phyloP scores from a whole-genome alignment of 2,113 vertebrate genomes.

The Grus americana region DNA sequence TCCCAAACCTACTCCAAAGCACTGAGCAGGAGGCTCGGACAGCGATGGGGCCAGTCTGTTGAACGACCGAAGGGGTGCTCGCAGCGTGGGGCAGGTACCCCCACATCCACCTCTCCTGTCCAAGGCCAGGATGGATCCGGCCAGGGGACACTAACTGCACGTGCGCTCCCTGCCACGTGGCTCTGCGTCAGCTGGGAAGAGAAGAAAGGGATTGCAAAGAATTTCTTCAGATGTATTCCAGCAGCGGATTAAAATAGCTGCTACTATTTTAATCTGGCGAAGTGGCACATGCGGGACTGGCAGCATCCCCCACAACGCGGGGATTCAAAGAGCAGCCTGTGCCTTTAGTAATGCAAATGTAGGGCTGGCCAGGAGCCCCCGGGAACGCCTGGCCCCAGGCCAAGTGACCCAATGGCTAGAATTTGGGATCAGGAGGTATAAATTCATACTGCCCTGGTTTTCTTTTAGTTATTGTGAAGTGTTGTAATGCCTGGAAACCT shows the following conservation, averaged over 20 bases:
- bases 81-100: fast-evolving
- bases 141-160: neutral
- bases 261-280: constrained; percentile 23
- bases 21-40: neutral
- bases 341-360: neutral
- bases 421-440: neutral
- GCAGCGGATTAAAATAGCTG: constrained; percentile 49
- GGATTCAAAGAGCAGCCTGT: neutral
- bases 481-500: neutral
- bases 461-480: neutral
- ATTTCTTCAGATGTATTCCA: constrained; percentile 24
- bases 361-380: neutral
- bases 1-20: neutral
- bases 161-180: fast-evolving
- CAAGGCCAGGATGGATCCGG: neutral
- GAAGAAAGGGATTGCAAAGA: neutral
- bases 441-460: neutral
- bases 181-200: neutral
- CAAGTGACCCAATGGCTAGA: neutral
- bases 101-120: neutral
- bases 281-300: constrained; percentile 17
- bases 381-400: neutral
- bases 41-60: fast-evolving
- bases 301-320: neutral
- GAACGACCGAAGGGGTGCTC: fast-evolving